phyloP scores from a whole-genome alignment of 2,888 invertebrate genomes.

The Dione juno region DNA sequence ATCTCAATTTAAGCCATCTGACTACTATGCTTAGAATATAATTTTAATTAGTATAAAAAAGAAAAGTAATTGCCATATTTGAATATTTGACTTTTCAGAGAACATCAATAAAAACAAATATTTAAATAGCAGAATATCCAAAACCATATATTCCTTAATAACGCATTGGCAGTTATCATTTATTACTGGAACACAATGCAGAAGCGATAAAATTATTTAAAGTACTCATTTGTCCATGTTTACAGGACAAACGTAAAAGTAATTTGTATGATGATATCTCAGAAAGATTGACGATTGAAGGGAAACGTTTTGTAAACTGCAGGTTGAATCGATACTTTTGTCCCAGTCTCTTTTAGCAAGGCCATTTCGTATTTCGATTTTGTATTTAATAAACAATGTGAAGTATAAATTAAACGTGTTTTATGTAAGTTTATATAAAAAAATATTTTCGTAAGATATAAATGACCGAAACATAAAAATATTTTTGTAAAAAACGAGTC shows the following conservation, averaged over 20 bases:
- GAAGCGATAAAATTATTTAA: conserved; percentile 32
- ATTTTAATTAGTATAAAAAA: no score
- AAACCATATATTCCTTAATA: conserved; percentile 7
- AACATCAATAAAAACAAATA: not conserved
- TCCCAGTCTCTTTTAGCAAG: not conserved
- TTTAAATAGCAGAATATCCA: not conserved
- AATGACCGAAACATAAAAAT: no score
- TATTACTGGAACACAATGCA: conserved; percentile 31
- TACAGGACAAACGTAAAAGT: conserved; percentile 38
- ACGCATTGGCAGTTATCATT: conserved; percentile 19
- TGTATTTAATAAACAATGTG: not conserved
- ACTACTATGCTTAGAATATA: no score
- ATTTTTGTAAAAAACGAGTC: no score
- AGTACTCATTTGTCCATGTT: conserved; percentile 38
- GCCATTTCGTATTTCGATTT: not conserved
- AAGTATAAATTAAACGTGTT: not conserved
- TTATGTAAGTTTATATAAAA: no score
- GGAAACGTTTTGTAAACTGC: conserved; percentile 24
- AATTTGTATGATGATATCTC: conserved; percentile 42
- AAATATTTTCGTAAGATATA: no score
- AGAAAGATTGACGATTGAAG: conserved; percentile 36
- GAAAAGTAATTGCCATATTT: no score
- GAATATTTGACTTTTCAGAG: no score
- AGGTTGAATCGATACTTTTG: conserved; percentile 22
- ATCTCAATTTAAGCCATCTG: no score